Percentiles rank a stretch among this genome's conserved stretches.
phyloP scores from a whole-genome alignment of 23 tunicate genomes.

The Phallusia fumigata region DNA sequence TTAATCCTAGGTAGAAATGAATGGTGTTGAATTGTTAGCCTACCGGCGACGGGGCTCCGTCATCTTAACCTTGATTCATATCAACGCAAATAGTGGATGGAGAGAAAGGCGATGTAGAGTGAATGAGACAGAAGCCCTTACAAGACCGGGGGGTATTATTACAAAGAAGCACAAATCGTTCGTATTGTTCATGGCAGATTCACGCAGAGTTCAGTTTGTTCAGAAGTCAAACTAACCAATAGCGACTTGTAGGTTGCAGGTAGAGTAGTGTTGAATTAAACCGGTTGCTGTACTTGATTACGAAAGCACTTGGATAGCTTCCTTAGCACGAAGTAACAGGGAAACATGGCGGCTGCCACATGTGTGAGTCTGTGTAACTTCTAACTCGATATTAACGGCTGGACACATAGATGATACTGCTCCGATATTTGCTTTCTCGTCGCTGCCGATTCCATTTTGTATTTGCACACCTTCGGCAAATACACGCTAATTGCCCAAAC shows the following conservation, averaged over 20 bases:
- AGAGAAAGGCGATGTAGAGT: neutral
- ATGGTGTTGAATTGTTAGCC: neutral
- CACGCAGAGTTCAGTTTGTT: no score
- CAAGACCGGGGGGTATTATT: no score
- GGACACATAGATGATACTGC: no score
- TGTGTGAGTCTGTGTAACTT: conserved; percentile 3
- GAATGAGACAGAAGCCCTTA: neutral
- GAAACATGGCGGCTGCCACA: conserved; percentile 25
- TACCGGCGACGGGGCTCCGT: neutral
- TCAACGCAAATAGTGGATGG: neutral
- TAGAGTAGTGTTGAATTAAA: no score
- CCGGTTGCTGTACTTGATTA: neutral
- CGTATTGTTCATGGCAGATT: no score
- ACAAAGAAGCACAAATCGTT: no score
- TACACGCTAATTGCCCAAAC: no score
- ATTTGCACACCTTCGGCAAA: neutral
- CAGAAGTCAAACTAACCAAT: no score
- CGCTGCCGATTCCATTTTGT: neutral
- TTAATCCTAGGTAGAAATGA: no score
- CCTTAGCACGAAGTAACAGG: neutral
- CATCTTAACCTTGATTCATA: neutral
- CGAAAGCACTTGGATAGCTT: neutral
- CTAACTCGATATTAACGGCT: neutral
- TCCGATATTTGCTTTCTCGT: no score
- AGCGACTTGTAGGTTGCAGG: no score